phyloP scores from a whole-genome alignment of 2,797 vertebrate genomes.

The Hafferia zeledoni region DNA sequence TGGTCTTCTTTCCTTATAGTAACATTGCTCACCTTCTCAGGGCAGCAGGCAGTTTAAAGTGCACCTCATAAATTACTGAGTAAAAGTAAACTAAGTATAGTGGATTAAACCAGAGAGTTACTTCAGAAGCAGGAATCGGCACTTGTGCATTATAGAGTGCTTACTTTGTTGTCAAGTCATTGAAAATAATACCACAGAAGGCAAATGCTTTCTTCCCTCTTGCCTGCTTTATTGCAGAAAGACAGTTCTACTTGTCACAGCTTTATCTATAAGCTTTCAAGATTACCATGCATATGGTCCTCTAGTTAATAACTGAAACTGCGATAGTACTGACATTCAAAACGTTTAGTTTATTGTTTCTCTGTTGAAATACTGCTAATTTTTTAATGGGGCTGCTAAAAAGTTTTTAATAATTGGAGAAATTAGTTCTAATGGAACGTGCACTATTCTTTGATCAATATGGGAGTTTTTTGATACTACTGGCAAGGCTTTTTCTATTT shows the following conservation, averaged over 20 bases:
- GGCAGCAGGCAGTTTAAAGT: conserved; percentile 12
- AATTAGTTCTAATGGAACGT: conserved; percentile 15
- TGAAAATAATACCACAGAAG: background rate
- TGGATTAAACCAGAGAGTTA: conserved; percentile 27
- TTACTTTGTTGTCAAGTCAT: conserved; percentile 25
- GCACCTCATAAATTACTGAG: conserved; percentile 13
- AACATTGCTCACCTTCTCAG: background rate
- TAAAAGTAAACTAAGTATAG: conserved; percentile 13
- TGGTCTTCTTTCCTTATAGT: background rate
- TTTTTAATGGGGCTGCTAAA: conserved; percentile 7
- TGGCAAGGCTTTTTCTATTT: conserved; percentile 29
- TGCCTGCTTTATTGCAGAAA: background rate
- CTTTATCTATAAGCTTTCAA: conserved; percentile 7
- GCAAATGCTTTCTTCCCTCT: conserved; percentile 9
- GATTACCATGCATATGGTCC: background rate
- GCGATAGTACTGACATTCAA: background rate
- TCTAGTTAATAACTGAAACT: background rate
- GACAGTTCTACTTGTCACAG: conserved; percentile 10
- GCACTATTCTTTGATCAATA: conserved; percentile 6
- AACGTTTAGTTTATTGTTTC: background rate
- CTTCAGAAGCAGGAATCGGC: conserved; percentile 5
- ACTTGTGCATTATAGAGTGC: background rate
- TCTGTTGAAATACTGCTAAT: background rate
- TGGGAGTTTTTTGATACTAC: background rate
- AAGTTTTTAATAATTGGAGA: conserved; percentile 21